Base-by-base conservation (phyloP, 2,888 invertebrate species). In the Tenthredo mesomela region DNA sequence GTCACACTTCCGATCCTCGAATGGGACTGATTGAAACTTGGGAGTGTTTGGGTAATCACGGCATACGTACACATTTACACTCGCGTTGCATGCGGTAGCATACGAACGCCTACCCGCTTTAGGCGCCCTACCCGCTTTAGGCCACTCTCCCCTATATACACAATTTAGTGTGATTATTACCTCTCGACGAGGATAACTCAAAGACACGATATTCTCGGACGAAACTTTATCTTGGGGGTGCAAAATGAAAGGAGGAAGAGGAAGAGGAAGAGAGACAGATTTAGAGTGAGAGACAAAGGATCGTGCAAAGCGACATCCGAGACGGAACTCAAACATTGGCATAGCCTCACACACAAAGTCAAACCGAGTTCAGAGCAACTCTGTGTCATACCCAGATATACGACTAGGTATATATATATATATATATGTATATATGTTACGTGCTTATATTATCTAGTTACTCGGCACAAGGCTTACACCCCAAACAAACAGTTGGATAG, bases 381-480 rank as follows among this genome's bases (percentile, higher is more conserved):
- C 84, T 86, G 82, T 86, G 84, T 86, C 85, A 85, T 85, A 77
- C 87, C 86, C 85, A 33, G 33, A 40, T 21, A 29, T 61, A 61
- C n/a, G 61, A 40, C 10, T 58, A 40, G 25, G n/a, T 29, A 25
- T 47, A 75, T 50, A 50, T 58, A 58, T 61, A 12, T 29, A 25
- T 50, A 75, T 50, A 50, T 77, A 33, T n/a, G 21, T 80, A 58
- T 80, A 54, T 37, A 80, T 40, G 61, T 58, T 58, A 61, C 85
- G 84, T 87, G 89, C 89, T 91, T 89, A 89, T 89, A 90, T 91
- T 91, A 91, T 90, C 91, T 88, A 90, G 89, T 90, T 90, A 89
- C 88, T 86, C 43, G 40, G 71, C 87, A 87, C 88, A 88, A 89
- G 87, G 87, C 89, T 91, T 91, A 89, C 90, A 88, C 88, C 86